Evolutionary conservation across 2,888 invertebrate genomes (phyloP), one percentile per base, ranked within the genome.

Genomic region (Polyommatus icarus): DNA sequence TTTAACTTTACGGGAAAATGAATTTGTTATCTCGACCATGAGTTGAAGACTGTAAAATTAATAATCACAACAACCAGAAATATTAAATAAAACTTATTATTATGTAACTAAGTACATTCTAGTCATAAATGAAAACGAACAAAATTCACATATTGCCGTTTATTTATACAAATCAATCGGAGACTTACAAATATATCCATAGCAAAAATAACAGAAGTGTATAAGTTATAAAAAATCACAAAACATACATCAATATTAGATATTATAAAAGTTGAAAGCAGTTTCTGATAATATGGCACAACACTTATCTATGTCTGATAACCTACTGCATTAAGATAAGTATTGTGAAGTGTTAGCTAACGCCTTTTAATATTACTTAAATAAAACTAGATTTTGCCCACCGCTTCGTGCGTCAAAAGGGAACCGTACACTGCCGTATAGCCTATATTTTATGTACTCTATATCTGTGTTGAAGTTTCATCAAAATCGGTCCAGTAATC

Each of bases 251-350:
- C 29, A 71, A 57, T 32, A 57, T 24, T n/a, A 54, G n/a, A 54
- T 18, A 46, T 3, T 77, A 71, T 77, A 71, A 77, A 77, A 36
- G 71, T 77, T 8, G 20, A 77, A 75, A 75, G 29, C 20, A 54
- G 75, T 54, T 12, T 18, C 50, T 29, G 75, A 75, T 75, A 75
- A 7, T 29, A 91, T 90, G 91, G 90, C 92, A 91, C 91, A 89
- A 90, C 88, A 85, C 89, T 87, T 92, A 93, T 93, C 92, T 89
- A 84, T 85, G 86, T 84, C 84, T 84, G 93, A 94, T 94, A 94
- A 93, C 92, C 91, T 88, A 89, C 88, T 91, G 89, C 89, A 90
- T 89, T 89, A 88, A 88, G 92, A 93, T 93, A 93, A 91, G 79
- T 82, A 89, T 84, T 84, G 85, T 90, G 87, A 89, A 91, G 86